Evolutionary conservation across 2,113 vertebrate genomes (phyloP).

Genomic region (Neogale vison): DNA sequence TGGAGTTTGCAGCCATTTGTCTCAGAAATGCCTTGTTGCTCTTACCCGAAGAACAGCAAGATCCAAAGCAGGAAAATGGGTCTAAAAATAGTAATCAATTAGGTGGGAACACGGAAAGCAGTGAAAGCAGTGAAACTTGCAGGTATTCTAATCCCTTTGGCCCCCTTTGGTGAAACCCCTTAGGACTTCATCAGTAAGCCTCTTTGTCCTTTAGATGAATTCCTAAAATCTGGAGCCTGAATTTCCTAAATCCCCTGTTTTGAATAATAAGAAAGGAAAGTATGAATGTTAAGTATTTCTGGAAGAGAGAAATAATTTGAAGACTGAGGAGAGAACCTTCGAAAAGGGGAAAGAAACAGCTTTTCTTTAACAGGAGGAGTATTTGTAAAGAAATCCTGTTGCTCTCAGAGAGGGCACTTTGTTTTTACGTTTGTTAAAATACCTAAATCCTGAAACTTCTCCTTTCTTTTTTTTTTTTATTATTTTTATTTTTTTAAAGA

Average conservation of each 20-base stretch:
- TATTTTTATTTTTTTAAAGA: too few relatives aligned
- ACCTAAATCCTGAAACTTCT: neutral
- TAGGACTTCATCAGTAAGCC: neutral
- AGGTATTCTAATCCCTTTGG: conserved; percentile 84
- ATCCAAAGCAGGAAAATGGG: conserved; percentile 91
- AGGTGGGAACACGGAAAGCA: conserved; percentile 90
- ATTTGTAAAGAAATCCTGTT: neutral
- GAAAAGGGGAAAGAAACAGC: neutral
- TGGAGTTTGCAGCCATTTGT: conserved; percentile 99
- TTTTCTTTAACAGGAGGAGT: neutral
- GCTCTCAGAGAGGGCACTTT: neutral
- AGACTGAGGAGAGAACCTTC: neutral
- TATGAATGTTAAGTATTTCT: neutral
- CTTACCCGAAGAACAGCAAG: conserved; percentile 92
- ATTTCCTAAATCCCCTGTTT: conserved; percentile 40
- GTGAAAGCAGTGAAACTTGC: conserved; percentile 95
- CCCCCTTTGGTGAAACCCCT: neutral
- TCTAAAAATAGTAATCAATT: conserved; percentile 91
- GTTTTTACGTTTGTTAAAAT: neutral
- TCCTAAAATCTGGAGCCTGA: neutral
- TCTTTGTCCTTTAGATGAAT: neutral
- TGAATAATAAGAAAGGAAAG: conserved; percentile 46
- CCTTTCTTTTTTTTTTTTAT: too few relatives aligned
- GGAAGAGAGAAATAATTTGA: neutral
- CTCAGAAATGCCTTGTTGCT: conserved; percentile 95